These are phyloP conservation scores for Pyrochroa serraticornis DNA, from an alignment of 2,888 invertebrate species.

Conservation along the genomic window DNA sequence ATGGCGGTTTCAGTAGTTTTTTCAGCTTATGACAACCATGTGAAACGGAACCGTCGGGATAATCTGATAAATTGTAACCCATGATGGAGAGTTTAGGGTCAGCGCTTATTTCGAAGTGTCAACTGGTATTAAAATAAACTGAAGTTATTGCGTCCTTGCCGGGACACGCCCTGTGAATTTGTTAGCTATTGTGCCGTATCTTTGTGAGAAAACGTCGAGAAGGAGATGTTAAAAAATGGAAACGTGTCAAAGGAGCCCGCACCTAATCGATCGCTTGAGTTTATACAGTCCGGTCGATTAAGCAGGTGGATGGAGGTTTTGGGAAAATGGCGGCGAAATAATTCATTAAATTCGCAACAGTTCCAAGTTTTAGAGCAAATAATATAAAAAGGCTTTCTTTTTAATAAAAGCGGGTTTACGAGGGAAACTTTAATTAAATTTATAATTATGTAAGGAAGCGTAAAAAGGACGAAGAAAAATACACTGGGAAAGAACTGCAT, in stretches of 20 bases:
- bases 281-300: neutral
- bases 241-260: neutral
- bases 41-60: constrained; percentile 6
- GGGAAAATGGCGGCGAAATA: neutral
- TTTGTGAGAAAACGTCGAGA: constrained; percentile 19
- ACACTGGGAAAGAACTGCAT: constrained; percentile 31
- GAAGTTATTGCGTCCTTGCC: constrained; percentile 12
- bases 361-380: neutral
- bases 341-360: constrained; percentile 5
- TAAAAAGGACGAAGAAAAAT: constrained; percentile 34
- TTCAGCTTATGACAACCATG: too few species aligned
- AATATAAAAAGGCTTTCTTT: constrained; percentile 12
- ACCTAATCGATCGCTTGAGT: neutral
- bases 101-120: constrained; percentile 13
- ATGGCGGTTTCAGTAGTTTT: too few species aligned
- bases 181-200: constrained; percentile 34
- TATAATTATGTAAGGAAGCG: constrained; percentile 39
- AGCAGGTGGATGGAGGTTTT: too few species aligned
- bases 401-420: constrained; percentile 35
- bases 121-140: constrained; percentile 19
- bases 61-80: constrained; percentile 29
- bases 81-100: constrained; percentile 15
- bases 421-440: constrained; percentile 41
- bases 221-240: neutral
- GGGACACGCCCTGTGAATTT: constrained; percentile 40